Base-by-base conservation (phyloP, 2,888 invertebrate species). In the Meteorus cinctellus region DNA sequence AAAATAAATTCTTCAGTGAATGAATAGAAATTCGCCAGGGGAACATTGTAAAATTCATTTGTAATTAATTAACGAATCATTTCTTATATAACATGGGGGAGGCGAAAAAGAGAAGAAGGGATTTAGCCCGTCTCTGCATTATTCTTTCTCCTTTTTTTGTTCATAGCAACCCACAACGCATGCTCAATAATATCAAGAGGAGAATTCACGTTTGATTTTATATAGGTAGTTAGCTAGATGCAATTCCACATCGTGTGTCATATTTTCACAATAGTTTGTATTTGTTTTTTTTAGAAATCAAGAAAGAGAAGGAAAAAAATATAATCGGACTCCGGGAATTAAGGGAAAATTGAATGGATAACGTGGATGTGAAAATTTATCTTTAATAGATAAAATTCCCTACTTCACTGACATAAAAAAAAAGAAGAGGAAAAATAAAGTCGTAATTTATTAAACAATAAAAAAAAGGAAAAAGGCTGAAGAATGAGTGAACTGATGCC, bases 221-320 rank as follows among this genome's bases (percentile, higher is more conserved):
- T 48, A 16, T 48, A 48, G 48, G 55, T 55, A 55, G 55, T 4
- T 19, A 55, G 8, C 6, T 8, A n/a, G 55, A 19, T 55, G n/a
- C 19, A 55, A n/a, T 3, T 6, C 6, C 19, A n/a, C 19, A 24
- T 55, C 55, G 55, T 55, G 55, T 55, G 19, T 55, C 55, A 55
- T 55, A 48, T 48, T 41, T 41, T 48, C 48, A 19, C 3, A 2
- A 55, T 55, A 55, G 19, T 19, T 19, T 19, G 55, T 55, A 19
- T 19, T 55, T 19, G 41, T 41, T 41, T 41, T 41, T 41, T 41
- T 6, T 62, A 29, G 14, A 62, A 62, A 41, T 29, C 31, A 84
- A 80, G 81, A 86, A 83, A 85, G 82, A 80, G 72, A 83, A 86
- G 59, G 71, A 73, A 55, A 24, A 55, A n/a, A 55, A 55, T 24